Evolutionary conservation across 1,140 invertebrate species (phyloP), one percentile per base, ranked within the genome.

Genomic region (Ctenoplectra terminalis): DNA sequence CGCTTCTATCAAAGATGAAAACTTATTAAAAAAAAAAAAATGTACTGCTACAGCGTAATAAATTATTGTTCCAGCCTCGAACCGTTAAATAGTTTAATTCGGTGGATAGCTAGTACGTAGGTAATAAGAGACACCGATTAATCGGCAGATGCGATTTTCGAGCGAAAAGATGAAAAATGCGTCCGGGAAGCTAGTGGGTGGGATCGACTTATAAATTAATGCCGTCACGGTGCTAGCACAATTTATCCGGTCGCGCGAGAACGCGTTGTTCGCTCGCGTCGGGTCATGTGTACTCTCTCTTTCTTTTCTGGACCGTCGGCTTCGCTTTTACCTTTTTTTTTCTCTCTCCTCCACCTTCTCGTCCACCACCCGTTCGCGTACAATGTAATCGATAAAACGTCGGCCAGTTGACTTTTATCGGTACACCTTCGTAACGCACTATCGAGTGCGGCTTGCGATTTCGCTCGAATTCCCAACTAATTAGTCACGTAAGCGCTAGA

Each of bases 381-480:
- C 46, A 31, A 76, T 67, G 60, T 50, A 52, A 86, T 86, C 84
- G 85, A 86, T 86, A 86, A 86, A 83, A 67, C 60, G 66, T 67
- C 52, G 52, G n/a, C 26, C 54, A 60, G 54, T 37, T 13, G 54
- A 73, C 50, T 67, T 86, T 86, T 86, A 86, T 85, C 84, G 48
- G 40, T 34, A 54, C 74, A 54, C 69, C 58, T 52, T 71, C 52
- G 58, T 73, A 63, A 75, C 77, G 77, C 84, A 74, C 54, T 40
- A 58, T 66, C 73, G 76, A 79, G 40, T 43, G 56, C 72, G 23
- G 23, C 72, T 67, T n/a, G 46, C 84, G 85, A 86, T 86, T 82
- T 86, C 84, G 81, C 77, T 77, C 77, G 82, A 84, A 87, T 87
- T 84, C 82, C 64, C 82, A 46, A 64, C 82, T 87, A 87, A 87